Evolutionary conservation across 1,140 invertebrate species (phyloP).

Genomic region (Zelostemma sp.): DNA sequence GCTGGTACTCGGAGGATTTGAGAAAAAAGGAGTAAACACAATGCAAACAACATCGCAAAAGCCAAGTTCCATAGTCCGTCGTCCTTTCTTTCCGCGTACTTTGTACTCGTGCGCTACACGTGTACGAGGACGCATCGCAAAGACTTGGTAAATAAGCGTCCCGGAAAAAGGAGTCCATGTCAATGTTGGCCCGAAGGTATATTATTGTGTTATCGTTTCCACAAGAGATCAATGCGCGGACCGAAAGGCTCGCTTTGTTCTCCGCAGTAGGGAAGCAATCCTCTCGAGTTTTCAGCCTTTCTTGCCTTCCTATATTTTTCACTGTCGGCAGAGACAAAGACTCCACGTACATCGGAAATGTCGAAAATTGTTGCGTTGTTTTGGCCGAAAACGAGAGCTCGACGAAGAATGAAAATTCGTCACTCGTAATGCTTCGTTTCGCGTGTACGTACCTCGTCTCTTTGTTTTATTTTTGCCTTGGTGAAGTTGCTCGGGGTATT

Average conservation of each 20-base stretch:
- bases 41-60: no score
- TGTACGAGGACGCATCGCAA: neutral
- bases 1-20: no score
- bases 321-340: conserved; percentile 31
- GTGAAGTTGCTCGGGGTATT: neutral
- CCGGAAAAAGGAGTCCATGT: conserved; percentile 11
- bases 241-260: conserved; percentile 37
- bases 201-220: conserved; percentile 33
- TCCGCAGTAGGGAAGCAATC: conserved; percentile 34
- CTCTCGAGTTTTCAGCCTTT: conserved; percentile 27
- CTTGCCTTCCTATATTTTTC: conserved; percentile 7
- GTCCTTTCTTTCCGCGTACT: no score
- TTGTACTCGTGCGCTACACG: no score
- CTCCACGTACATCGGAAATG: conserved; percentile 36
- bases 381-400: conserved; percentile 19
- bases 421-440: conserved; percentile 10
- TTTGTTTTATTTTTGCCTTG: neutral
- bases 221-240: conserved; percentile 36
- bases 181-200: conserved; percentile 23
- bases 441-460: neutral
- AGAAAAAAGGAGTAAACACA: no score
- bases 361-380: conserved; percentile 27
- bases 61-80: no score
- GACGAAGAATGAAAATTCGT: conserved; percentile 34
- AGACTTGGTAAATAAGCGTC: conserved; percentile 16